Base-by-base conservation (phyloP, 1,140 invertebrate species). In the Arctopsyche grandis region DNA sequence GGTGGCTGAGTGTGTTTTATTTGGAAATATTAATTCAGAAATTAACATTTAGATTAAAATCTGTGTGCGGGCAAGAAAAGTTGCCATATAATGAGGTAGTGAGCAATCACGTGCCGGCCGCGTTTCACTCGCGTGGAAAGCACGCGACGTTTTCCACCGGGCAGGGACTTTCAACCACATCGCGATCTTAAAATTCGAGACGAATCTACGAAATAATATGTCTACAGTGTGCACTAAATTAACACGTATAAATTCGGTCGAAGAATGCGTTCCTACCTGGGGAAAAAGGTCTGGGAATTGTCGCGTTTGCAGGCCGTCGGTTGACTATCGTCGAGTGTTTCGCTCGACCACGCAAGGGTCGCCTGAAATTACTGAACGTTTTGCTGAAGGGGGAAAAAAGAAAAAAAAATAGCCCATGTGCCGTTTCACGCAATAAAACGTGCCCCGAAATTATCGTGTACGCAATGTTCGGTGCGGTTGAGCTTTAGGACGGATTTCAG, bases 21-120 rank as follows among this genome's bases (percentile, higher is more conserved):
- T 58, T 38, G 16, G 70, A 43, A 46, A 66, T 71, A 79, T 74
- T 79, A 75, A 73, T 26, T 74, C 44, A 19, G 60, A 79, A 79
- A 79, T 79, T 79, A 79, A 79, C 78, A 79, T 79, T 74, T 74
- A 63, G 78, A 79, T 79, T 79, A 75, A 66, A 63, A 77, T 77
- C 75, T 76, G 12, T 66, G 63, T 22, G 19, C 26, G 58, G 74
- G n/a, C 48, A 76, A 76, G 74, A 76, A 76, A 76, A 76, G 74
- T 76, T 76, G 74, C 74, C 56, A 76, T 76, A 76, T 69, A 77
- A 77, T 77, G 76, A 69, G 63, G 76, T 69, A 77, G 76, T 69
- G 66, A 60, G 76, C 66, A 77, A 77, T 70, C 76, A 70, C 76
- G 63, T 48, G 46, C 74, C 16, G 46, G 22, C 70, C 22, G 38